Evolutionary conservation across 2,797 vertebrate species (phyloP), one percentile per base, ranked within the genome.

Genomic region (Coregonus ussuriensis): DNA sequence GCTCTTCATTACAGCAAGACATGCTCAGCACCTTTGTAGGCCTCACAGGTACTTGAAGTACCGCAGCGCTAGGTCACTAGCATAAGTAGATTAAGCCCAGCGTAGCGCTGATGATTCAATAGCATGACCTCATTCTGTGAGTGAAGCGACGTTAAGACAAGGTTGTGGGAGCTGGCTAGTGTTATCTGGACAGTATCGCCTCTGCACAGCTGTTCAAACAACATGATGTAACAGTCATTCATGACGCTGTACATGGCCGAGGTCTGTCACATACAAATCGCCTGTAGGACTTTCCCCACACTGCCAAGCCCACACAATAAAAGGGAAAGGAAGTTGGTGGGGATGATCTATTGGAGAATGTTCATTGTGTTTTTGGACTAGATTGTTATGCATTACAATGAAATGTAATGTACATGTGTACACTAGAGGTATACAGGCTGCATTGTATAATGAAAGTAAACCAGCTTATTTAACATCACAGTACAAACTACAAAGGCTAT

Each of bases 161-260:
- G 13, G 63, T 13, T 13, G 9, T 66, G 65, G 29, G 31, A 33
- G 14, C 11, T 2, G 4, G 76, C 80, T 65, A 90, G 95, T 87
- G 85, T 86, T 87, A 85, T 80, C 59, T 1, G 77, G 66, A 68
- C 66, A 2, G 53, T 75, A 84, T 87, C 81, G 86, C 86, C 81
- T 79, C 76, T 9, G 5, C 77, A 81, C 89, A 92, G 91, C 91
- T 92, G 91, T 91, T 89, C 84, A 92, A 47, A 92, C 6, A 72
- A 89, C 87, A 91, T 15, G 71, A 79, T 33, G 52, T 29, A 77
- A 80, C 33, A 29, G 1, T 35, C 16, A 59, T 18, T 59, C 72
- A 62, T 53, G 54, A 29, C 9, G 47, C 37, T 54, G 25, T 71
- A 56, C 67, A 47, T n/a, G 18, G 6, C 67, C 37, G 1, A 13